A percentile compares a stretch with the other conserved stretches of the same genome.
phyloP scores from a whole-genome alignment of 2,888 invertebrate species.

The Drepana falcataria region DNA sequence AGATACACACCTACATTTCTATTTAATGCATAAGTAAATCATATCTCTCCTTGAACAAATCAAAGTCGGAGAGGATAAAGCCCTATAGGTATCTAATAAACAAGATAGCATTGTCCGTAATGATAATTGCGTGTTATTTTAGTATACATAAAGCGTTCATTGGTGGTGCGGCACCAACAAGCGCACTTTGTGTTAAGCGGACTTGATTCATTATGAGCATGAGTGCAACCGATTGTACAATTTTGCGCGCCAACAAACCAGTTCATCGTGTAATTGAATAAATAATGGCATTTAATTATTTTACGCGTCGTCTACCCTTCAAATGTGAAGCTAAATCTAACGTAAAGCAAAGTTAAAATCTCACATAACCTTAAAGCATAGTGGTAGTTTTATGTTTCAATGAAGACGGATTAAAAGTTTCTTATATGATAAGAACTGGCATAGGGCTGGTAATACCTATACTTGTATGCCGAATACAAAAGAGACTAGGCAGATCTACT shows the following conservation, averaged over 20 bases:
- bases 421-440: too few relatives aligned
- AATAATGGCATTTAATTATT: constrained; percentile 12
- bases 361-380: too few relatives aligned
- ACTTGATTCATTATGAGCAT: constrained; percentile 55
- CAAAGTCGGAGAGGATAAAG: too few relatives aligned
- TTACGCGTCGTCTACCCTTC: not conserved
- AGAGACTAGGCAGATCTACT: too few relatives aligned
- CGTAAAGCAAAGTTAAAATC: not conserved
- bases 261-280: constrained; percentile 21
- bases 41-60: too few relatives aligned
- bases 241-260: constrained; percentile 40
- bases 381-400: too few relatives aligned
- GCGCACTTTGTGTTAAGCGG: constrained; percentile 18
- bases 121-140: constrained; percentile 14
- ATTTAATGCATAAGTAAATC: too few relatives aligned
- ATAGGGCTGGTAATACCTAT: too few relatives aligned
- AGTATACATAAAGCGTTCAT: constrained; percentile 20
- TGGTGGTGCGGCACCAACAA: constrained; percentile 17
- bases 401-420: too few relatives aligned
- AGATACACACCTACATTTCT: too few relatives aligned
- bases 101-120: constrained; percentile 22
- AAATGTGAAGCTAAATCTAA: not conserved
- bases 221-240: constrained; percentile 50
- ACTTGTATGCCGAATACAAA: too few relatives aligned
- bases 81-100: not conserved